Conservation (phyloP, 2,113 vertebrate species). For the Semnornis frantzii region DNA sequence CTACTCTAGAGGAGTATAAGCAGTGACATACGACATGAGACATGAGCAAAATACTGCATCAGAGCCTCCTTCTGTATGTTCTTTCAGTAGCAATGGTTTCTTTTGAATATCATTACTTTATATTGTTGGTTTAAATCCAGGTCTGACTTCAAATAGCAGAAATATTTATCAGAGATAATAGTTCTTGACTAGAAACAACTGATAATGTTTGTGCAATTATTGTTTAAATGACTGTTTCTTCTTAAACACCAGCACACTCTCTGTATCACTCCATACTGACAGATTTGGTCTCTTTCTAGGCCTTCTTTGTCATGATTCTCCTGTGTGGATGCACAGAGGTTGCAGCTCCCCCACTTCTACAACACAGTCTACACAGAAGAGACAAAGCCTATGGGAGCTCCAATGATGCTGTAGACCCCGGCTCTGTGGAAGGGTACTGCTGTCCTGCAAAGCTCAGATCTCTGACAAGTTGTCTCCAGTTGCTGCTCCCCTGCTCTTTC, state of each 20-base stretch:
- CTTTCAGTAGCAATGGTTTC: not conserved
- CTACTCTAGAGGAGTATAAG: not conserved
- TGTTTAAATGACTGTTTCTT: not conserved
- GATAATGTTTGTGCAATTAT: not conserved
- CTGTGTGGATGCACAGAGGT: not conserved
- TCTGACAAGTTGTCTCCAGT: not conserved
- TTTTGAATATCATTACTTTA: not conserved
- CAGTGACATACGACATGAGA: not conserved
- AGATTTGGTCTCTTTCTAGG: rapidly evolving
- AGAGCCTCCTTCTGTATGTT: not conserved
- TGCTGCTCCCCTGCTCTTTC: not conserved
- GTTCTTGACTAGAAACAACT: not conserved
- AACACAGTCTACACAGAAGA: not conserved
- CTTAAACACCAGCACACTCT: too few relatives aligned
- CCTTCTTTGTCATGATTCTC: rapidly evolving
- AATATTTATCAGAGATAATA: not conserved
- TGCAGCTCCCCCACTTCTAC: not conserved
- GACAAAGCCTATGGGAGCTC: not conserved
- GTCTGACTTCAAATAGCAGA: not conserved
- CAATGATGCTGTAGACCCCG: rapidly evolving
- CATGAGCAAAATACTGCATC: not conserved
- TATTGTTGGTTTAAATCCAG: not conserved
- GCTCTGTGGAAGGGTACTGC: rapidly evolving
- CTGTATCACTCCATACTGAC: not conserved
- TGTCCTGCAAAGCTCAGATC: not conserved